Base-by-base conservation (phyloP, 2,888 invertebrate genomes). In the Nyleta sp. region DNA sequence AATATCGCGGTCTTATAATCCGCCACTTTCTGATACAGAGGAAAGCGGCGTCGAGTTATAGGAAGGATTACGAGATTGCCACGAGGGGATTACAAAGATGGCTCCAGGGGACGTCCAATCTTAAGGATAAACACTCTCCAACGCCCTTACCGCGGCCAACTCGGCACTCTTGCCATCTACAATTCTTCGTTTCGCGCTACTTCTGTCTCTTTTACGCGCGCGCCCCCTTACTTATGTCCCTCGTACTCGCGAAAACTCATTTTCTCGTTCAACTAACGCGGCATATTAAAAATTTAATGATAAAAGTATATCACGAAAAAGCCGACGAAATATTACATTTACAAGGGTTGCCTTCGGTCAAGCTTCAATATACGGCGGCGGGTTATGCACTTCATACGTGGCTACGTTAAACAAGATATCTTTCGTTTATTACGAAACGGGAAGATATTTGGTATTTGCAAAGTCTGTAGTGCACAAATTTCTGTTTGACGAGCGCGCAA, bases 41-140 rank as follows among this genome's bases (percentile, higher is more conserved):
- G 70, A 70, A 77, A 71, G 53, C 40, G 59, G 79, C 83, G 76
- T 59, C 81, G 86, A 89, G 88, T 89, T 90, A 89, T 90, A 89
- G 83, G 85, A 82, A 86, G 87, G 89, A 90, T 90, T 90, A 89
- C 89, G 89, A 89, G 89, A 90, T 90, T 90, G 89, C 89, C 87
- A 86, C 87, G 85, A 83, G 87, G 87, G 89, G 89, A 90, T 90
- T 90, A 90, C 89, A 85, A 87, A 84, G 88, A 90, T 88, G 88
- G 87, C 87, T 88, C 87, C 83, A 74, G 86, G 85, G 87, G 86
- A 90, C 88, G 90, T 90, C 89, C 89, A 90, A 90, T 90, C 89
- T 90, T 88, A 85, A 88, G 90, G 89, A 90, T 90, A 90, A 90
- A 90, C 90, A 90, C 89, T 89, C 89, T 86, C 88, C 84, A 84